Base-by-base conservation (phyloP, 2,888 invertebrate species). In the Oxytorus armatus region DNA sequence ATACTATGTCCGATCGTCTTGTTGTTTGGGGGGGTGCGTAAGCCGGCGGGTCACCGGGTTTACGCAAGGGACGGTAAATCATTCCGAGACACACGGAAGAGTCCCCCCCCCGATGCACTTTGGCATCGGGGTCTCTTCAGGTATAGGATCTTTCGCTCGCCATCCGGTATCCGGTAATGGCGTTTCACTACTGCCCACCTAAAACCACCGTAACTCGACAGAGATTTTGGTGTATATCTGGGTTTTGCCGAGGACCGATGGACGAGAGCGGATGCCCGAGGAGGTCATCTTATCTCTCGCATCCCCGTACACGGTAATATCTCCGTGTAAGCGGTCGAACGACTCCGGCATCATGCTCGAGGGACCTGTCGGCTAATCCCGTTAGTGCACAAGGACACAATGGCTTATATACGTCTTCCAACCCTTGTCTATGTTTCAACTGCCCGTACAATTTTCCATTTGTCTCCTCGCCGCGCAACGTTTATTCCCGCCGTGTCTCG, bases 281-380 rank as follows among this genome's bases (percentile, higher is more conserved):
- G 57, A 57, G 79, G 33, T 85, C 79, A 1, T 81, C 82, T 82
- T 82, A 82, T 82, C 82, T 82, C 81, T 63, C 33, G 65, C 65
- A 65, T 76, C 59, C 78, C 29, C 55, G 44, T 55, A 66, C 42
- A 51, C 77, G 33, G n/a, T n/a, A n/a, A n/a, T n/a, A n/a, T n/a
- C n/a, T n/a, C n/a, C 55, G 68, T 55, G 68, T 49, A 77, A 42
- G 63, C 55, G 61, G 66, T 33, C 69, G 55, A 47, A 44, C 72
- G 63, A 73, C 44, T 8, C 63, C 33, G 44, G n/a, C n/a, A n/a
- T 44, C 36, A 66, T 3, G 1, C 83, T 84, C 82, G 84, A n/a
- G 85, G 84, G 85, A 88, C 85, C 89, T 87, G 88, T 87, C 86
- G 77, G 76, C 84, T 89, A 89, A 89, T 89, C 89, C 88, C 87